Base-by-base conservation (phyloP, 2,113 vertebrate species). In the Leiothrix lutea region DNA sequence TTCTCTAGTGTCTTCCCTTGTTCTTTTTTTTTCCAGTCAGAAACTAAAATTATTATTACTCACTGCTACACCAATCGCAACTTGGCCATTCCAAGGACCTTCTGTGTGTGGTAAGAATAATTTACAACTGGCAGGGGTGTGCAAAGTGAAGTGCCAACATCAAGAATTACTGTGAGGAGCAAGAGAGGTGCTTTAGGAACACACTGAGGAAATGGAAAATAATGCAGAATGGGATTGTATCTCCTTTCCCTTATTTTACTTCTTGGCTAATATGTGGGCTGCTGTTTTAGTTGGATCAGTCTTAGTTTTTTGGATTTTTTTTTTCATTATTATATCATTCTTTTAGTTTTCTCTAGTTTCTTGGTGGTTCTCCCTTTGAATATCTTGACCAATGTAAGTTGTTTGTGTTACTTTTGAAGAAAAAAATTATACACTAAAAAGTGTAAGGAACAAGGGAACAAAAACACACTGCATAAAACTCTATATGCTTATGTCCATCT, bases 61-160 rank as follows among this genome's bases (percentile, higher is more conserved):
- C 99, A 99, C 94, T 98, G 98, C 94, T 97, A 98, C 86, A 99
- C 99, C 10, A 99, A 99, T 91, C 98, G 98, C 66, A 98, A 97
- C n/a, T 97, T 99, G 20, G 99, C 98, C 1, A 96, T 97, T 62
- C 98, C 99, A 62, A 97, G 98, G 50, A 97, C 98, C 47, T 98
- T 98, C 47, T 84, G 96, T 51, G 29, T 98, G 69, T 98, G 99
- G 99, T 99, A 98, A 94, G 88, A 17, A 35, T 14, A 29, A 36
- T 35, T 77, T 60, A 11, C 9, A 88, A 1, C 24, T 80, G 67
- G 28, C 75, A 90, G 71, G 12, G 25, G 24, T 40, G 29, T 26
- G 33, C 38, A n/a, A 36, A 82, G n/a, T 14, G 50, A 25, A 73
- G 51, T 25, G 56, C 38, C 82, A 90, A 15, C 44, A 71, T 44